Conservation (phyloP, 2,797 vertebrate species). For the Cyprinodon diabolis region DNA sequence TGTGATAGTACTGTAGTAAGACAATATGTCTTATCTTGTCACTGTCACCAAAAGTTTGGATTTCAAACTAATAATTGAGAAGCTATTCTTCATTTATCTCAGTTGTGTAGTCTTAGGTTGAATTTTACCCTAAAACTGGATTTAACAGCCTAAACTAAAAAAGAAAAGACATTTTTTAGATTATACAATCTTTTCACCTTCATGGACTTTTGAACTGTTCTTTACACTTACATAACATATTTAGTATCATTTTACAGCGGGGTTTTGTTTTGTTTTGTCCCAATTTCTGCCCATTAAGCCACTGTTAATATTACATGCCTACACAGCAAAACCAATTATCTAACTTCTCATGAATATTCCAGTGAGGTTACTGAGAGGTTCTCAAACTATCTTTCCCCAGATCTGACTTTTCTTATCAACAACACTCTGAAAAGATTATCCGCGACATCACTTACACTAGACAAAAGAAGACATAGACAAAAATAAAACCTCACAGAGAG, state of each 20-base stretch:
- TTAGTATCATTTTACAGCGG: slow-evolving; percentile 27
- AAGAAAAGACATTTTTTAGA: neutral
- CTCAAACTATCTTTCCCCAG: slow-evolving; percentile 31
- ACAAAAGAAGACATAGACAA: slow-evolving; percentile 36
- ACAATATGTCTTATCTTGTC: too few species aligned
- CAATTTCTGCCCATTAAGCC: slow-evolving; percentile 37
- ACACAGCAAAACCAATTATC: slow-evolving; percentile 45
- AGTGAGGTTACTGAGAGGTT: slow-evolving; percentile 46
- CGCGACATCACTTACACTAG: slow-evolving; percentile 24
- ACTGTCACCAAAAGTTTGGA: too few species aligned
- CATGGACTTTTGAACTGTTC: slow-evolving; percentile 6
- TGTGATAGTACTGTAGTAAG: too few species aligned
- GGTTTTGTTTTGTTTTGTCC: slow-evolving; percentile 35
- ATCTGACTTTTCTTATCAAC: slow-evolving; percentile 46
- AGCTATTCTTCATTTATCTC: too few species aligned
- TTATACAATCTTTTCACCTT: slow-evolving; percentile 16
- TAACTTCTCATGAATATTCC: slow-evolving; percentile 56
- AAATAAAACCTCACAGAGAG: slow-evolving; percentile 41
- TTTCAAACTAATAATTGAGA: too few species aligned
- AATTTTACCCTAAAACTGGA: too few species aligned
- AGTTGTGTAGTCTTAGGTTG: too few species aligned
- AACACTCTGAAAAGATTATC: slow-evolving; percentile 26
- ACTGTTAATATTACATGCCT: slow-evolving; percentile 41
- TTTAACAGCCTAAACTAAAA: neutral
- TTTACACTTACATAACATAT: slow-evolving; percentile 13